Base-by-base conservation (phyloP, 2,113 vertebrate genomes). In the Mustela nigripes region DNA sequence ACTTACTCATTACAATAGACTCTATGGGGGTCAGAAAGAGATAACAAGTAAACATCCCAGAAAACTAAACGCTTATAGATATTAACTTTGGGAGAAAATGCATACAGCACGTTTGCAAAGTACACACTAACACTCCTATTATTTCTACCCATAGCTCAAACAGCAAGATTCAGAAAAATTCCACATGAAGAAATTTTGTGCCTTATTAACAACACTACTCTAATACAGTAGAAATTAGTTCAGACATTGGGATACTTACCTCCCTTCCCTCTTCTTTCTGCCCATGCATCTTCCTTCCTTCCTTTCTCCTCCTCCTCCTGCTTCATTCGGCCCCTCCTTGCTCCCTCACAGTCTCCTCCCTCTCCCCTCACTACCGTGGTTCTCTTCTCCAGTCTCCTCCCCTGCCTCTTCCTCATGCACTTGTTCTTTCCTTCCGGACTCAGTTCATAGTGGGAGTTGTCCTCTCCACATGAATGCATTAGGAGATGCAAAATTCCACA, bases 101-200 rank as follows among this genome's bases (percentile, higher is more conserved):
- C 16, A 53, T 12, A 63, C 5, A 58, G 1, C 56, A 50, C 50
- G 4, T 83, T 71, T 84, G 1, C 7, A 62, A 14, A 67, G 33
- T 69, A 42, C 50, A 48, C 60, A 88, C 48, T 50, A 65, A 87
- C 88, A 45, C 18, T 89, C 8, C 15, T 11, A 39, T 1, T 67
- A 56, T 39, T 91, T 74, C n/a, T 71, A n/a, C 4, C 19, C 19
- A 26, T 67, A 90, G 18, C 7, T 5, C 97, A n/a, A 91, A 94
- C 53, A 88, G 45, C 45, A 94, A 93, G 94, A 62, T 94, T 81
- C 10, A 48, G 21, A 56, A 88, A 94, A 87, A n/a, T 11, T 65
- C 31, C 31, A 31, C 33, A 15, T 56, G 39, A 36, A 90, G 83
- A 86, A 3, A 79, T 28, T 90, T 63, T 45, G 15, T 53, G 12